Base-by-base conservation (phyloP, 2,113 vertebrate species). In the Scartelaos histophorus region DNA sequence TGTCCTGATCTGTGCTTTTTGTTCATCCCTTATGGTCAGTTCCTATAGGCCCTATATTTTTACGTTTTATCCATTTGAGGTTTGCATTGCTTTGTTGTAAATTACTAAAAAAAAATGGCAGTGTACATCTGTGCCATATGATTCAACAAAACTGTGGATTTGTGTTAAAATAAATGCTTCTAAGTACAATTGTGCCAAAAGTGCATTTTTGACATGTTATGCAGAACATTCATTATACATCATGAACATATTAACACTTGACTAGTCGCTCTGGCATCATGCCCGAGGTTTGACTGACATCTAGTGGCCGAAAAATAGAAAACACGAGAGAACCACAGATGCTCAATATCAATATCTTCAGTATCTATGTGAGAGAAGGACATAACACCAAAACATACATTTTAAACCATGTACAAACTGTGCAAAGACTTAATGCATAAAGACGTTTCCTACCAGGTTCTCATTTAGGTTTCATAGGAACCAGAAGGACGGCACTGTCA, bases 91-190 rank as follows among this genome's bases (percentile, higher is more conserved):
- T 76, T 76, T 70, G 54, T 46, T 70, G 54, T 46, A 82, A 24
- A 70, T 73, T 54, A 70, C 54, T 29, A 29, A 29, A 76, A 38
- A 47, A 57, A 70, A 78, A 76, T 15, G 46, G 67, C 22, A 34
- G 62, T 76, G 68, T 69, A 77, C 45, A 58, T 79, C 65, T 85
- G 49, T 56, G 61, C 72, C 75, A 74, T 43, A 70, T 85, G 79
- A 80, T 69, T 86, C 70, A 71, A 87, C 65, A 82, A 66, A 81
- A 75, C 82, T 83, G 76, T 92, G 87, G 75, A 88, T 88, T 87
- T 87, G 79, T 90, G 88, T 86, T 78, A 79, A 91, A 92, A 92
- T 91, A 93, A 93, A 92, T 71, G 76, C 64, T 67, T 56, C 35
- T 21, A 76, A 76, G 54, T 82, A 86, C 25, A 66, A 35, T 83